phyloP scores from a whole-genome alignment of 53 echinoderm and acorn worm genomes.

The Paracentrotus lividus region DNA sequence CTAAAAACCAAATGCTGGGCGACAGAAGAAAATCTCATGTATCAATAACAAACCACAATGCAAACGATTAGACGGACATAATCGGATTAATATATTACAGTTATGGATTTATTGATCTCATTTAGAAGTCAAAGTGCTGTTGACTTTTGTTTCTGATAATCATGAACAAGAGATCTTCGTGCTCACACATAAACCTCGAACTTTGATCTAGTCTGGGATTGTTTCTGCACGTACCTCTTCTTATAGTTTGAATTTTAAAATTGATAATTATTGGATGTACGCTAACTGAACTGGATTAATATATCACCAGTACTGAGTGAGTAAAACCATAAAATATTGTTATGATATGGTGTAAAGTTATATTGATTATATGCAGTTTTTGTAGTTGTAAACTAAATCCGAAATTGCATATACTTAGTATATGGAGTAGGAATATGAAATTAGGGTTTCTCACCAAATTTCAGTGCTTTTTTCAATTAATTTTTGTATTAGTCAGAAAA shows the following conservation, averaged over 20 bases:
- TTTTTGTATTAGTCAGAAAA: not conserved
- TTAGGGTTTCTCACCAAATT: not conserved
- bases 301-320: not conserved
- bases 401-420: not conserved
- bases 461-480: not conserved
- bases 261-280: not conserved
- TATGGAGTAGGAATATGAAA: not conserved
- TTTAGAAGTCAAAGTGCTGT: slow-evolving; percentile 38
- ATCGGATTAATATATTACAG: not conserved
- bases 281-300: not conserved
- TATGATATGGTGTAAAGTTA: not conserved
- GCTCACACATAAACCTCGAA: not conserved
- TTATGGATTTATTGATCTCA: slow-evolving; percentile 29
- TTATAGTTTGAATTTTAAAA: slow-evolving; percentile 31
- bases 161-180: slow-evolving; percentile 5
- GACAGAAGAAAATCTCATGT: not conserved
- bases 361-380: not conserved
- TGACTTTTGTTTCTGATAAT: slow-evolving; percentile 45
- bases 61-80: not conserved
- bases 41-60: slow-evolving; percentile 18
- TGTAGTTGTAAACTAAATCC: not conserved
- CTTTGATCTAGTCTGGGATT: slow-evolving; percentile 12
- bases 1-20: not conserved
- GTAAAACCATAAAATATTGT: not conserved
- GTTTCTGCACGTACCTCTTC: not conserved